phyloP scores from a whole-genome alignment of 2,113 vertebrate species.

The Crotalus helleri region DNA sequence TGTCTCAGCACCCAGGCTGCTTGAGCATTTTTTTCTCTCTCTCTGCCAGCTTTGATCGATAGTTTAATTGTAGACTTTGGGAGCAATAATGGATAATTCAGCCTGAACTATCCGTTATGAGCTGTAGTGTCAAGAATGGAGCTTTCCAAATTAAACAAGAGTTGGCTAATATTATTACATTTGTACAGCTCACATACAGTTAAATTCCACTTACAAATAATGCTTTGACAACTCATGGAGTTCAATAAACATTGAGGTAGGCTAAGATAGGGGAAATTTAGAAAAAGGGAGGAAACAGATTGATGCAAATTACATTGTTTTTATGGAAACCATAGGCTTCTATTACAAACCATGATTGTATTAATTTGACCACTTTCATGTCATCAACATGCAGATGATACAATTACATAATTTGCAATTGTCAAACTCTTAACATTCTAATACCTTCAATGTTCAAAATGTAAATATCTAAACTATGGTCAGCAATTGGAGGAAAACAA shows the following conservation, averaged over 20 bases:
- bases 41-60: conserved; percentile 81
- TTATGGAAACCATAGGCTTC: background rate
- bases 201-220: conserved; percentile 76
- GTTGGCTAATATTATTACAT: conserved; percentile 74
- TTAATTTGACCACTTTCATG: background rate
- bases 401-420: background rate
- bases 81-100: conserved; percentile 81
- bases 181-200: conserved; percentile 74
- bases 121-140: conserved; percentile 65
- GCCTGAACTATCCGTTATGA: conserved; percentile 76
- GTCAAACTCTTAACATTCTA: background rate
- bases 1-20: conserved; percentile 54
- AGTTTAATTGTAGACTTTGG: conserved; percentile 84
- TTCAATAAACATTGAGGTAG: conserved; percentile 68
- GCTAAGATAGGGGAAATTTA: conserved; percentile 33
- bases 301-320: conserved; percentile 36
- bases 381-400: background rate
- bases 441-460: background rate
- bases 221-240: conserved; percentile 68
- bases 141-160: conserved; percentile 80
- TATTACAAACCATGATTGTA: background rate
- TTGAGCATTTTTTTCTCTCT: conserved; percentile 52
- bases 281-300: conserved; percentile 29
- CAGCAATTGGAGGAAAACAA: background rate
- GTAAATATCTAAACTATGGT: background rate